These are phyloP conservation scores for Macrocentrus cingulum DNA, from an alignment of 1,140 invertebrate species.

Conservation along the genomic window DNA sequence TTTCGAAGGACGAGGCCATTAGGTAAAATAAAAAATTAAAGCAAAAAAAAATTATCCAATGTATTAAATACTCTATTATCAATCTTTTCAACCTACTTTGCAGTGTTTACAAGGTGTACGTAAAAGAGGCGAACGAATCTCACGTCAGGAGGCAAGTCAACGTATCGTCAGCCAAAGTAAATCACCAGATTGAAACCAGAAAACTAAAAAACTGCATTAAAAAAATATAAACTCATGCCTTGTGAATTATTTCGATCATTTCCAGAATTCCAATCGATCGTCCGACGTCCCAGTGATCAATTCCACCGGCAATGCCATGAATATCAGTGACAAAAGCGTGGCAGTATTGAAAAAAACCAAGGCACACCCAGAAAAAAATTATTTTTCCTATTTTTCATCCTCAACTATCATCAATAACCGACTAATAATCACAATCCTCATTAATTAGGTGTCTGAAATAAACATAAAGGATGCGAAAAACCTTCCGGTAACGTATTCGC, in stretches of 20 bases:
- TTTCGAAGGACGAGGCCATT: no score
- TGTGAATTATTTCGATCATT: no score
- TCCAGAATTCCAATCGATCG: conserved; percentile 36
- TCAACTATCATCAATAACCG: neutral
- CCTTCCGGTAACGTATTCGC: conserved; percentile 31
- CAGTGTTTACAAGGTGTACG: conserved; percentile 50
- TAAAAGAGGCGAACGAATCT: conserved; percentile 39
- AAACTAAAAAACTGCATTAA: no score
- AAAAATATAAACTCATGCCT: no score
- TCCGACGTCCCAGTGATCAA: conserved; percentile 39
- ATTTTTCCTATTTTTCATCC: neutral
- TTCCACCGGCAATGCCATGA: conserved; percentile 32
- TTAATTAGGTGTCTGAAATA: conserved; percentile 1
- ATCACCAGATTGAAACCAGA: no score
- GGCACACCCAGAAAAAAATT: neutral
- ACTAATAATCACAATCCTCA: neutral
- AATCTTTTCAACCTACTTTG: no score
- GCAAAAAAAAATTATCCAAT: no score
- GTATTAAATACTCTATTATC: no score
- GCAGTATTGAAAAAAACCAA: conserved; percentile 31
- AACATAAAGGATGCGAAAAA: conserved; percentile 3
- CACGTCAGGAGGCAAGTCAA: neutral
- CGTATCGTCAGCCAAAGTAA: no score
- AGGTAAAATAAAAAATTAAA: no score
- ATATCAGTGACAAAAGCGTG: conserved; percentile 40